These are phyloP conservation scores for Gryon sp. DNA, from an alignment of 1,140 invertebrate genomes.

Conservation along the genomic window DNA sequence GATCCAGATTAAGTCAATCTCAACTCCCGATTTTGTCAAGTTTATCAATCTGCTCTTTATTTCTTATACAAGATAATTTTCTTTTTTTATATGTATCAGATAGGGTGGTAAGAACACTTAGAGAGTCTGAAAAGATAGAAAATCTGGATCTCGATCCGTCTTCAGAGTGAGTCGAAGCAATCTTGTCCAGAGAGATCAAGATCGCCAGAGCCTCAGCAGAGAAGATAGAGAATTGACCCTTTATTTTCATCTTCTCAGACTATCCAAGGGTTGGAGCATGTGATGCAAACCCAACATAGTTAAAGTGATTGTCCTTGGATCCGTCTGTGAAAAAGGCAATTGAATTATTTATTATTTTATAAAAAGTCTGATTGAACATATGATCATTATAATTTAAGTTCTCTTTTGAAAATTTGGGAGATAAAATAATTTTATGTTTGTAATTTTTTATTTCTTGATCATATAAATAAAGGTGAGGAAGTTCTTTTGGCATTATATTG, in stretches of 20 bases:
- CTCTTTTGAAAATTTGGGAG: neutral
- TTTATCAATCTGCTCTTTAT: neutral
- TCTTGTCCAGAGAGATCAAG: neutral
- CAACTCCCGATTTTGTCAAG: neutral
- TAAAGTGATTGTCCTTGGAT: neutral
- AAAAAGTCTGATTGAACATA: no score
- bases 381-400: no score
- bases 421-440: no score
- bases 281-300: neutral
- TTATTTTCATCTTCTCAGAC: no score
- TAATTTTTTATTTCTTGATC: no score
- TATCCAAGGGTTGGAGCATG: neutral
- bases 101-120: neutral
- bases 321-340: neutral
- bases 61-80: neutral
- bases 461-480: no score
- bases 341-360: no score
- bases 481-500: no score
- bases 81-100: neutral
- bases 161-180: no score
- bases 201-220: neutral
- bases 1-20: neutral
- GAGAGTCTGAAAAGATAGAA: neutral
- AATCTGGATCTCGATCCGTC: no score
- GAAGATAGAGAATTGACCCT: no score